These are phyloP conservation scores for Agrotis segetum DNA, from an alignment of 2,888 invertebrate species.

Conservation along the genomic window DNA sequence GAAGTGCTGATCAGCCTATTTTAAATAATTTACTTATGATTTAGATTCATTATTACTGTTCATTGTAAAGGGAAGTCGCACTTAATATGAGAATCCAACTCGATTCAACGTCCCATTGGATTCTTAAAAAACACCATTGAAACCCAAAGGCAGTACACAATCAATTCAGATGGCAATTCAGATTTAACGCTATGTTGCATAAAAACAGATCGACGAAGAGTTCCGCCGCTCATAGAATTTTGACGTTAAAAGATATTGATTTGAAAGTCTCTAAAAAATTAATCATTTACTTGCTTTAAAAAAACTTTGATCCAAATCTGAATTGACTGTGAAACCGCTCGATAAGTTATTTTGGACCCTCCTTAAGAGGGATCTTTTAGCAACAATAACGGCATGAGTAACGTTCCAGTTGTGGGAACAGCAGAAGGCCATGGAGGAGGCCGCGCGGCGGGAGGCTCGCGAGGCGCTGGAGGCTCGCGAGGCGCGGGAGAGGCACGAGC, in stretches of 20 bases:
- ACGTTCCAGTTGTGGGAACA: constrained; percentile 96
- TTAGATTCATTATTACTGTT: constrained; percentile 11
- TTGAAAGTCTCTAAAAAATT: neutral
- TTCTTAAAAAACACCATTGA: neutral
- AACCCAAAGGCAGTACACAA: neutral
- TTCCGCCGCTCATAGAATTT: too few relatives aligned
- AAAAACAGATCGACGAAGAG: neutral
- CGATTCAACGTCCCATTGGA: constrained; percentile 5
- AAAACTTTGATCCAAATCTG: constrained; percentile 3
- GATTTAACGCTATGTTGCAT: neutral
- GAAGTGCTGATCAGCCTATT: too few relatives aligned
- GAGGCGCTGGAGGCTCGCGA: constrained; percentile 92
- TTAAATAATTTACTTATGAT: neutral
- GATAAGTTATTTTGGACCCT: constrained; percentile 19
- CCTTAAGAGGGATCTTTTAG: constrained; percentile 40
- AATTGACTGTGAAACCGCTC: neutral
- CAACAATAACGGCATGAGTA: constrained; percentile 63
- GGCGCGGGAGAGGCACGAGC: constrained; percentile 93
- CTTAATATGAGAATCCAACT: constrained; percentile 6
- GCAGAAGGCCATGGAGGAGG: constrained; percentile 95
- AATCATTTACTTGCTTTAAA: neutral
- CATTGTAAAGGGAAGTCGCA: constrained; percentile 28
- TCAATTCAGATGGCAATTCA: constrained; percentile 8
- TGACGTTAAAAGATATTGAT: too few relatives aligned
- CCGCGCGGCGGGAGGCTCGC: constrained; percentile 94